phyloP scores from a whole-genome alignment of 1,140 invertebrate species.

The Cherax quadricarinatus region DNA sequence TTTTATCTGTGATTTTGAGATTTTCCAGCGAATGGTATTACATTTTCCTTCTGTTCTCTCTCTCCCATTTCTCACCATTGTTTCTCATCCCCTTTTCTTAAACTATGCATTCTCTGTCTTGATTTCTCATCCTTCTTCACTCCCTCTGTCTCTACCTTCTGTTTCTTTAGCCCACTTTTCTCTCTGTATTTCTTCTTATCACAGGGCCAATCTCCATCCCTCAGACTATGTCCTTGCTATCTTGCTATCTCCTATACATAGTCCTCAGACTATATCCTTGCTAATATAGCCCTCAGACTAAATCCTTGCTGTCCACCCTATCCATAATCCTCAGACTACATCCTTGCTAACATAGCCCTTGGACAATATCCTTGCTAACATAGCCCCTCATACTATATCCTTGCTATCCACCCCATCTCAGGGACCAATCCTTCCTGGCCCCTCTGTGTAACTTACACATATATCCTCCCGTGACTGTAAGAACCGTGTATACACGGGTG shows the following conservation, averaged over 20 bases:
- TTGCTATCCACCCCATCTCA: too few species aligned
- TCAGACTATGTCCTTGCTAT: too few species aligned
- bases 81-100: conserved; percentile 13
- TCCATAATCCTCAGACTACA: too few species aligned
- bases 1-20: background rate
- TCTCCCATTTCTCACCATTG: conserved; percentile 9
- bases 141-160: background rate
- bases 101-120: background rate
- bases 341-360: too few species aligned
- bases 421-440: too few species aligned
- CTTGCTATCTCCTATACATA: too few species aligned
- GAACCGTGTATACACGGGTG: background rate
- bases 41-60: background rate
- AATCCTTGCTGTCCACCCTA: background rate
- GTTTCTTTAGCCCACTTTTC: background rate
- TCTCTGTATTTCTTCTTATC: too few species aligned
- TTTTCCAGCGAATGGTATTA: too few species aligned
- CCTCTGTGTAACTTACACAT: too few species aligned
- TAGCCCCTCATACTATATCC: too few species aligned
- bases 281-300: background rate
- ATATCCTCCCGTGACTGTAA: background rate
- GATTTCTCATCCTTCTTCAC: background rate
- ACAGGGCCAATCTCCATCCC: background rate
- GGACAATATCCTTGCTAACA: too few species aligned
- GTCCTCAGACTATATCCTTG: too few species aligned